Evolutionary conservation across 2,888 invertebrate species (phyloP).

Genomic region (Euplagia quadripunctaria): DNA sequence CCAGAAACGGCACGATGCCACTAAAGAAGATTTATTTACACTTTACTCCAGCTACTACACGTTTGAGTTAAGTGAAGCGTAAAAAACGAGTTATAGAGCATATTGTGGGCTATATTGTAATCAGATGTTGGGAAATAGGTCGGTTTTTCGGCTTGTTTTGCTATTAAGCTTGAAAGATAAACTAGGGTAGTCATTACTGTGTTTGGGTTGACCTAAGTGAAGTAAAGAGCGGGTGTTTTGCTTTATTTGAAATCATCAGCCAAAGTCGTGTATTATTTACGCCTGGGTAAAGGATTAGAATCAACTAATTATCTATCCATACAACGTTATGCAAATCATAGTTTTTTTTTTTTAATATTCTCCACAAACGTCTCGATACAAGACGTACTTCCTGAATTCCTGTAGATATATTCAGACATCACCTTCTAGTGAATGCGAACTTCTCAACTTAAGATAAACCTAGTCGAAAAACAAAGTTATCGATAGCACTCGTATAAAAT

Average conservation of each 20-base stretch:
- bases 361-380: too few relatives aligned
- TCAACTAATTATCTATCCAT: background rate
- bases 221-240: background rate
- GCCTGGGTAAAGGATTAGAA: background rate
- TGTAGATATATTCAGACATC: too few relatives aligned
- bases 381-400: too few relatives aligned
- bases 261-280: background rate
- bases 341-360: too few relatives aligned
- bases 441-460: too few relatives aligned
- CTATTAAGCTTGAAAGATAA: constrained; percentile 1
- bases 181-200: constrained; percentile 1
- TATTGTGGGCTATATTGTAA: constrained; percentile 31
- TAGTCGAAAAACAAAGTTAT: too few relatives aligned
- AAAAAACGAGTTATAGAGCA: constrained; percentile 55
- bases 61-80: constrained; percentile 60
- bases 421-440: too few relatives aligned
- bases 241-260: background rate
- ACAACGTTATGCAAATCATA: background rate
- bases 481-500: too few relatives aligned
- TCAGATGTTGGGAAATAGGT: constrained; percentile 5
- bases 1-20: constrained; percentile 64
- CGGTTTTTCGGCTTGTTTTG: constrained; percentile 2
- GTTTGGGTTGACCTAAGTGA: constrained; percentile 2
- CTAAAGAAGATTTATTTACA: constrained; percentile 72
- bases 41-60: constrained; percentile 63